Conservation (phyloP, 2,888 invertebrate genomes). For the Drosophila niveifrons region DNA sequence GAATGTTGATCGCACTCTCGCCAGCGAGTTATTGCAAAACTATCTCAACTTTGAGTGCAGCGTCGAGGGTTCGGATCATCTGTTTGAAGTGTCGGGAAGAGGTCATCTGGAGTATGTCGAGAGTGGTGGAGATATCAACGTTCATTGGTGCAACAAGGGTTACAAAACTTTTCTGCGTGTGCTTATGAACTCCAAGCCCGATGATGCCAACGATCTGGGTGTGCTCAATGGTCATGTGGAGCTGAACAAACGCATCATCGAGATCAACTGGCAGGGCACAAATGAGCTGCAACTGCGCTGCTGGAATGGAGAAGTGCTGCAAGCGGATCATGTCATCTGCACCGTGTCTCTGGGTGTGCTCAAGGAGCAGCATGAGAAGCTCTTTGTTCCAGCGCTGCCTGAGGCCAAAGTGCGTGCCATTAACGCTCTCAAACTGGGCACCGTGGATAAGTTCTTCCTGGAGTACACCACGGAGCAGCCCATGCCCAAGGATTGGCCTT, state of each 20-base stretch:
- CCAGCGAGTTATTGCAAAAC: constrained; percentile 87
- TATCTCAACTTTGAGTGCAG: constrained; percentile 85
- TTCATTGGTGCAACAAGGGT: constrained; percentile 91
- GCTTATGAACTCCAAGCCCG: constrained; percentile 85
- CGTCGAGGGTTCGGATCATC: constrained; percentile 87
- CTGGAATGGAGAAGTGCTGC: constrained; percentile 83
- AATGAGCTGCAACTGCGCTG: constrained; percentile 58
- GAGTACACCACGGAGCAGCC: constrained; percentile 86
- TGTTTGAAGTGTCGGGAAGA: constrained; percentile 89
- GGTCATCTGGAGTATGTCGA: constrained; percentile 88
- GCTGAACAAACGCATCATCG: constrained; percentile 68
- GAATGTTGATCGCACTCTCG: constrained; percentile 81
- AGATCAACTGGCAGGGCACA: constrained; percentile 61
- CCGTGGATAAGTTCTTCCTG: constrained; percentile 88
- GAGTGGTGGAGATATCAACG: constrained; percentile 90
- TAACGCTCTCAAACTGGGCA: constrained; percentile 87
- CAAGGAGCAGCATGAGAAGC: constrained; percentile 84
- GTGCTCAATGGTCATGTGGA: constrained; percentile 77
- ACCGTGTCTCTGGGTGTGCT: constrained; percentile 88
- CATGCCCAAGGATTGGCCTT: constrained; percentile 86
- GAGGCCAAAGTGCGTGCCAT: constrained; percentile 86
- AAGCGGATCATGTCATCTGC: constrained; percentile 87
- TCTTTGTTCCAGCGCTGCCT: constrained; percentile 86
- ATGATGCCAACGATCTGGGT: constrained; percentile 63
- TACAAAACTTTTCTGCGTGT: constrained; percentile 89